These are phyloP conservation scores for Engraulis encrasicolus DNA, from an alignment of 2,113 vertebrate species.

Conservation along the genomic window DNA sequence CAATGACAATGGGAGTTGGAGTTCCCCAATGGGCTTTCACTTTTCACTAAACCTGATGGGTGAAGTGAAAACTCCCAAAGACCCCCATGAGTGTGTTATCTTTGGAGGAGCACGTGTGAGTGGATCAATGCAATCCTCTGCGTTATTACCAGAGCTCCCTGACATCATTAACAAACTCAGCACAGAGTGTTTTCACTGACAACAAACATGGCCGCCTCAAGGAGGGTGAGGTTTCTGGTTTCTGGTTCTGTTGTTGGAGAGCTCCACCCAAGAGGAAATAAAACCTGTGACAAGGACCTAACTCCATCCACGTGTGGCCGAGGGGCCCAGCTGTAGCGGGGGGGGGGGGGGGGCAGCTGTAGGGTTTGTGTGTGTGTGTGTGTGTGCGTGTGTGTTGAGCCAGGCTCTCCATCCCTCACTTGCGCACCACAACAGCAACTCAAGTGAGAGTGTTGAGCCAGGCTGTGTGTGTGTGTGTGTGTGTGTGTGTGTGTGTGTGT, in stretches of 20 bases:
- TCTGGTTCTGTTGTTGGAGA: conserved; percentile 10
- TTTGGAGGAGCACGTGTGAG: not conserved
- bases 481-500: too few relatives aligned
- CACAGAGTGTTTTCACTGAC: not conserved
- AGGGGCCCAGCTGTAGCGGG: not conserved
- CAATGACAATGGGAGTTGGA: too few relatives aligned
- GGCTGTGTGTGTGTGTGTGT: too few relatives aligned
- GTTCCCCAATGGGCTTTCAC: too few relatives aligned
- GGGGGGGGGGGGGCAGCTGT: not conserved
- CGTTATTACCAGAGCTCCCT: conserved; percentile 10
- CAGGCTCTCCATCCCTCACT: too few relatives aligned
- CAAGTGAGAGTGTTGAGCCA: too few relatives aligned
- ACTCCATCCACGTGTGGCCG: conserved; percentile 5
- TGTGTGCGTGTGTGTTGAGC: too few relatives aligned
- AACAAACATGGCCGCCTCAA: too few relatives aligned
- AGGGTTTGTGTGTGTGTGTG: too few relatives aligned
- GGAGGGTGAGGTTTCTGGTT: too few relatives aligned
- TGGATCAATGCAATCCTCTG: not conserved
- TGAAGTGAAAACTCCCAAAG: not conserved
- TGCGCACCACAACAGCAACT: too few relatives aligned
- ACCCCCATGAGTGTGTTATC: not conserved
- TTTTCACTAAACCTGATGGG: too few relatives aligned
- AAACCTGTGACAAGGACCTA: conserved; percentile 19
- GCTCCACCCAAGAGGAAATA: conserved; percentile 12
- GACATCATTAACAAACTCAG: not conserved